Evolutionary conservation across 2,113 vertebrate genomes (phyloP), one percentile per base, ranked within the genome.

Genomic region (Tapirus terrestris): DNA sequence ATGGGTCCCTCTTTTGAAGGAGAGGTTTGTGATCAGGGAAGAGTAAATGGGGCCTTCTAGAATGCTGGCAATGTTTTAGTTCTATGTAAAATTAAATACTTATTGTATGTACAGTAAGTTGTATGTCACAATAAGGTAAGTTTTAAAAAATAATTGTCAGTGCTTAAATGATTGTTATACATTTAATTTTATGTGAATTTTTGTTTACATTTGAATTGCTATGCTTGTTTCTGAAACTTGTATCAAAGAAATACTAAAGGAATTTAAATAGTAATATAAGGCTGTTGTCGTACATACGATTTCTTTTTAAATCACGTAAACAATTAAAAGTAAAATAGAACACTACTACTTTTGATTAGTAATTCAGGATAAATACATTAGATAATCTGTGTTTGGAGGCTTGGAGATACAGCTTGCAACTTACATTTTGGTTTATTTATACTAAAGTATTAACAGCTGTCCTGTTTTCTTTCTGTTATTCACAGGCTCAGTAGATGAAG

Each of bases 401-500:
- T 48, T 89, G 21, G 43, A 65, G 84, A 27, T 51, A 13, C 29
- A n/a, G 20, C 45, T 88, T 92, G 56, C 25, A 70, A 3, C 79
- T 96, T 43, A 8, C n/a, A 29, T 31, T 33, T 39, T 95, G 70
- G 51, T 13, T 95, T 87, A 27, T 68, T 90, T 60, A n/a, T 20
- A 79, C 45, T n/a, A n/a, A 9, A 85, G 45, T 39, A 16, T 43
- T 97, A 60, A 97, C 56, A 27, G 8, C 13, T 79, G 7, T 96
- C 43, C 0, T 77, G 91, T 72, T 97, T 96, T 77, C 92, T 72
- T 97, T 96, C n/a, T 97, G 97, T 94, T 87, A 48, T 96, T 97
- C 89, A 94, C 97, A 99, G 99, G 99, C 93, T 99, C 99, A 14
- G 99, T 99, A 98, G 99, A 99, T 94, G 99, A 99, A 98, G 99